Base-by-base conservation (phyloP, 2,113 vertebrate species). In the Platichthys stellatus region DNA sequence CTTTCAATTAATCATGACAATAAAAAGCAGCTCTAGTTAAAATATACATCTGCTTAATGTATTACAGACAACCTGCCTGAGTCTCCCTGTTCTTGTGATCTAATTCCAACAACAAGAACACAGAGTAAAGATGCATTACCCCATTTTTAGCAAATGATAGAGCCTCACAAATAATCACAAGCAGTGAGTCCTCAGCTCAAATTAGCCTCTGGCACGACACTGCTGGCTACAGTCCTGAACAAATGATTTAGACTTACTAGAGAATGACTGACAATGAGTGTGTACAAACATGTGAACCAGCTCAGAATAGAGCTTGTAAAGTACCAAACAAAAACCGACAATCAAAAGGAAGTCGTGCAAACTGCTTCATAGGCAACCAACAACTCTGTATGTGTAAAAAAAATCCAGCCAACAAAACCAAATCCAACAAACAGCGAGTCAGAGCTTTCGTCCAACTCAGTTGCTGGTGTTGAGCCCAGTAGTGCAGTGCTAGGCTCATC, bases 191-290 rank as follows among this genome's bases (percentile, higher is more conserved):
- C 17, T 51, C 9, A 47, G 69, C 64, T 40, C 60, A 51, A 77
- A 62, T 54, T 66, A 63, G 62, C 28, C 62, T 53, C 65, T 77
- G 69, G 66, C 68, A 53, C 31, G 62, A 74, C 20, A 28, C 43
- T 53, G 1, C 13, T 72, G 63, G 72, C 40, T 70, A 45, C 20
- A 28, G 69, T 45, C 72, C 58, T 60, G 31, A 75, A 64, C 57
- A 82, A 74, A 82, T 77, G n/a, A 81, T 80, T 81, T 72, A 54
- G 65, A 81, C 83, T 83, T 66, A 63, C 71, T 59, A 28, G 40
- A 75, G 56, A 69, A 53, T 59, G 69, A 78, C 31, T 53, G 40
- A 77, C 66, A 72, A 56, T n/a, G 38, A 26, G 70, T 59, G 38
- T 28, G 54, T 47, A 62, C 63, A 64, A 24, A 74, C 54, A 70